phyloP scores from a whole-genome alignment of 35 echinoderm and acorn worm species.

The Diadema setosum region DNA sequence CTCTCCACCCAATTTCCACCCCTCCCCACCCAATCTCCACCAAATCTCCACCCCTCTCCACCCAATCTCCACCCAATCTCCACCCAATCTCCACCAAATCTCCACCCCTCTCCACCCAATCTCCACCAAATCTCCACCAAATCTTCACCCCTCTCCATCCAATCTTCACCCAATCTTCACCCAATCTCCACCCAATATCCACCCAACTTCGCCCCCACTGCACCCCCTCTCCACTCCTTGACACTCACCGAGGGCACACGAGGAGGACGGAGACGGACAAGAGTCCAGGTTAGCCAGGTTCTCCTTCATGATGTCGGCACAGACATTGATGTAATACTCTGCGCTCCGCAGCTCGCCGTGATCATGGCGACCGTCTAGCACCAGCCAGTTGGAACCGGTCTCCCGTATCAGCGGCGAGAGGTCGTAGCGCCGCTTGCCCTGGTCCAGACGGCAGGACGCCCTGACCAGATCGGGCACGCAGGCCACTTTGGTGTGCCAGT shows the following conservation, averaged over 20 bases:
- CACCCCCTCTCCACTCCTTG: no score
- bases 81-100: no score
- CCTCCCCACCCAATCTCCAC: no score
- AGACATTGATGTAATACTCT: constrained; percentile 86
- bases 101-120: no score
- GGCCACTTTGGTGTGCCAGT: constrained; percentile 82
- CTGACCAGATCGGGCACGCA: constrained; percentile 55
- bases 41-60: no score
- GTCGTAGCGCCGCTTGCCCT: constrained; percentile 50
- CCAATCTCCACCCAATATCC: no score
- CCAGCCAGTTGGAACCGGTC: constrained; percentile 74
- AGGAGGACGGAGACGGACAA: constrained; percentile 55
- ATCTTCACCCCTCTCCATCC: no score
- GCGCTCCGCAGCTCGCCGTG: background rate
- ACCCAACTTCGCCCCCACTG: no score
- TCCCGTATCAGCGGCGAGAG: constrained; percentile 70
- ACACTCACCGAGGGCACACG: constrained; percentile 75
- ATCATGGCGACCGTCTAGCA: constrained; percentile 53
- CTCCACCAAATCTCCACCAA: no score
- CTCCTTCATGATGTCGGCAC: constrained; percentile 50
- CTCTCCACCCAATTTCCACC: no score
- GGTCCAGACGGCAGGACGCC: constrained; percentile 53
- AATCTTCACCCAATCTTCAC: no score
- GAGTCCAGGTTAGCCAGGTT: background rate
- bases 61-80: no score